A percentile compares a stretch with the other conserved stretches of the same genome.
Evolutionary conservation across 2,113 vertebrate genomes (phyloP).

Genomic region (Podarcis cretensis): DNA sequence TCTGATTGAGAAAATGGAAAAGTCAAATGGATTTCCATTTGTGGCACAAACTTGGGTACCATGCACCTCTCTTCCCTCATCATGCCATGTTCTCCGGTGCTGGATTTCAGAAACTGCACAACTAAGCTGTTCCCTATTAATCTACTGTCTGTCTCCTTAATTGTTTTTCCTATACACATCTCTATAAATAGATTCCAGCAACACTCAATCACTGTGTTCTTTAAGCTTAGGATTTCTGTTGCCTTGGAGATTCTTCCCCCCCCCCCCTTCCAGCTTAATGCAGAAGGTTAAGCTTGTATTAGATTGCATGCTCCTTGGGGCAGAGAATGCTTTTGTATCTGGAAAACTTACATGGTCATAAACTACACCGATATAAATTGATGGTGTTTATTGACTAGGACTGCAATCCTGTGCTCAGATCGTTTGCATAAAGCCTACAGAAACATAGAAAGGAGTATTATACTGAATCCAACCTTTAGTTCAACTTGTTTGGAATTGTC

Average conservation of each 20-base stretch:
- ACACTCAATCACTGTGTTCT: slow-evolving; percentile 71
- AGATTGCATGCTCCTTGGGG: slow-evolving; percentile 53
- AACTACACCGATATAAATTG: not conserved
- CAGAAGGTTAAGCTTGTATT: slow-evolving; percentile 44
- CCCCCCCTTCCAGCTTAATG: slow-evolving; percentile 40
- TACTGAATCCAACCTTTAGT: not conserved
- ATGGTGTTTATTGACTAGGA: not conserved
- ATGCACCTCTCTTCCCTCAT: not conserved
- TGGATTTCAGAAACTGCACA: slow-evolving; percentile 58
- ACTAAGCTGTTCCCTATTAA: slow-evolving; percentile 66
- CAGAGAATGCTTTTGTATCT: slow-evolving; percentile 51
- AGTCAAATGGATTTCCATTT: not conserved
- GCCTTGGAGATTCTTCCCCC: slow-evolving; percentile 67
- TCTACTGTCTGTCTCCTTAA: slow-evolving; percentile 71
- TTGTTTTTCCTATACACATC: slow-evolving; percentile 76
- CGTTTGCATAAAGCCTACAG: not conserved
- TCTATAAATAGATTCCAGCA: slow-evolving; percentile 78
- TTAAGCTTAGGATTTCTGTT: slow-evolving; percentile 77
- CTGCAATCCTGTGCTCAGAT: not conserved
- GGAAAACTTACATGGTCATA: not conserved
- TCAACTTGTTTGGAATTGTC: not conserved
- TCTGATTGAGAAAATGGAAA: slow-evolving; percentile 1
- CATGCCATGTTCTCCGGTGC: slow-evolving; percentile 33
- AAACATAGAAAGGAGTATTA: not conserved
- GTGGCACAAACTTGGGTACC: not conserved